Conservation (phyloP, 1,140 invertebrate species). For the Mya arenaria region DNA sequence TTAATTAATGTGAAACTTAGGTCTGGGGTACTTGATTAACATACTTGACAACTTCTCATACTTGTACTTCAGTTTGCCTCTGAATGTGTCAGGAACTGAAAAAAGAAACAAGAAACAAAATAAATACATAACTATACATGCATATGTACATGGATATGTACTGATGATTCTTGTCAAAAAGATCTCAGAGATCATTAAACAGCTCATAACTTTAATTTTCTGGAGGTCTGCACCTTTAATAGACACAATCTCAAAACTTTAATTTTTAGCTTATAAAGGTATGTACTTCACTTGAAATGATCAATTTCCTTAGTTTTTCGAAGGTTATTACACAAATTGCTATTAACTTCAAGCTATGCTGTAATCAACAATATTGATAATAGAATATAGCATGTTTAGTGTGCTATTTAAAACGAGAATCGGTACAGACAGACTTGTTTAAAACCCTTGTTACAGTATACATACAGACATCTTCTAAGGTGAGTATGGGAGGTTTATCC, state of each 20-base stretch:
- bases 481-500: neutral
- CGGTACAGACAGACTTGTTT: neutral
- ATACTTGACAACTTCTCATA: too few species aligned
- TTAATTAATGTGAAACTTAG: too few species aligned
- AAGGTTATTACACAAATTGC: neutral
- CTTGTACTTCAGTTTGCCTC: neutral
- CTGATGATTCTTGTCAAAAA: too few species aligned
- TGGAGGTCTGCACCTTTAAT: too few species aligned
- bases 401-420: neutral
- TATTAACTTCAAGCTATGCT: neutral
- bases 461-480: slow-evolving; percentile 10
- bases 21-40: too few species aligned
- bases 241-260: too few species aligned
- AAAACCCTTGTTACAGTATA: neutral
- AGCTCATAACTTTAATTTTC: too few species aligned
- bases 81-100: neutral
- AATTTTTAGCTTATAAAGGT: too few species aligned
- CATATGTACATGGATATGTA: too few species aligned
- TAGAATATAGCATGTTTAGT: neutral
- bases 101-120: too few species aligned
- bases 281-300: neutral
- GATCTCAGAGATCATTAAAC: too few species aligned
- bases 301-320: neutral
- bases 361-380: neutral
- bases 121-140: too few species aligned